Base-by-base conservation (phyloP, 2,113 vertebrate species). In the Brachyhypopomus gauderio region DNA sequence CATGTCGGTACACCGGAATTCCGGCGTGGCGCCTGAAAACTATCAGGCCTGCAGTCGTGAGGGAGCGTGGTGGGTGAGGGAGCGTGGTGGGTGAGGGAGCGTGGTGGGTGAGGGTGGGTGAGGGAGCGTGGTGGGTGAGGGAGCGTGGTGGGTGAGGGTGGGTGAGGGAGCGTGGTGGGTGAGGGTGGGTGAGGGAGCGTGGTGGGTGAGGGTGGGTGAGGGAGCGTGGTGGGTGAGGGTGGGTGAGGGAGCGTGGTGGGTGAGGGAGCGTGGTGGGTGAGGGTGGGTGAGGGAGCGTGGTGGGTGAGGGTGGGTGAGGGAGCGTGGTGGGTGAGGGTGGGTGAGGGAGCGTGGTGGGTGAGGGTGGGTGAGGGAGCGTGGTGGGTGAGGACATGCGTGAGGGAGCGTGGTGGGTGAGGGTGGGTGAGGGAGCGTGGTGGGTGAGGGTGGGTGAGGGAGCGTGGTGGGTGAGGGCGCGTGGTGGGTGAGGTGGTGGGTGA, bases 381-480 rank as follows among this genome's bases (percentile, higher is more conserved):
- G 19, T 1, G 2, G 14, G n/a, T n/a, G n/a, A n/a, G n/a, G n/a
- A n/a, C n/a, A n/a, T n/a, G n/a, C n/a, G 98, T 99, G 85, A 52
- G 77, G 34, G n/a, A 16, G 1, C 12, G 12, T 5, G 17, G 19
- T 1, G 2, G 14, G n/a, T n/a, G n/a, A n/a, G n/a, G n/a, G n/a
- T n/a, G n/a, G 97, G 98, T 99, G 85, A 52, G 77, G 34, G n/a
- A 16, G 1, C 12, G 12, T 5, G 17, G 19, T 1, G 2, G 14
- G n/a, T n/a, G n/a, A n/a, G n/a, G n/a, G n/a, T n/a, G n/a, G 97
- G 98, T 99, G 85, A 52, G 77, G 34, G n/a, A 16, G 1, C 12
- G 12, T 5, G 17, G 19, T 1, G 2, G 14, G 5, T 1, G 3
- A 19, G 27, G 6, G 11, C n/a, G n/a, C n/a, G n/a, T n/a, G n/a